Base-by-base conservation (phyloP, 2,113 vertebrate genomes). In the Ptilonorhynchus violaceus region DNA sequence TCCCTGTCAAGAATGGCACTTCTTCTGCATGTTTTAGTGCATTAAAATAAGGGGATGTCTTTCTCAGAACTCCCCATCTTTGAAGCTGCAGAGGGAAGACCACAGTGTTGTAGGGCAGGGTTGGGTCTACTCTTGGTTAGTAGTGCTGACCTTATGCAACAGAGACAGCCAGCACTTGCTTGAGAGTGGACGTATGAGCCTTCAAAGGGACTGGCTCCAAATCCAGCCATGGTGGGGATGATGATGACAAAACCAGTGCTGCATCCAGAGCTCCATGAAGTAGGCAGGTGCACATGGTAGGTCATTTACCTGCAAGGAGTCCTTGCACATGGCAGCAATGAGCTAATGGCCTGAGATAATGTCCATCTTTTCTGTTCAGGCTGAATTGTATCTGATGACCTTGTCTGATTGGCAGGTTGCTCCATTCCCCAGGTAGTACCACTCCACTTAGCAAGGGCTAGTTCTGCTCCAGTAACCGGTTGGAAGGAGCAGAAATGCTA, bases 401-500 rank as follows among this genome's bases (percentile, higher is more conserved):
- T 69, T 90, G 70, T 95, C 62, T 89, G 66, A 82, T 59, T 56
- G 70, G 78, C 93, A 96, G 80, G 52, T 60, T 44, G 55, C 50
- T 78, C 52, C 68, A 62, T 46, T 91, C 77, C 82, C 66, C 39
- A 92, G 52, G 69, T 78, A 94, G 74, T 92, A 80, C 52, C 47
- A 59, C 60, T 89, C 39, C 44, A 37, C 39, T 85, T 91, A 93
- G 78, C 31, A 41, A 88, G 93, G 24, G 4, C 85, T 94, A 74
- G 59, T 69, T 90, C 91, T 92, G 78, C 77, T 89, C 67, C 63
- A 80, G 63, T 79, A 59, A 59, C 67, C 37, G 73, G 74, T 52
- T 42, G 41, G 50, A 90, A 89, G 70, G 85, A 93, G 85, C 82
- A 94, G 75, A 93, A 76, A 60, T 33, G n/a, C 73, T 91, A 75